phyloP scores from a whole-genome alignment of 2,888 invertebrate genomes.

The Dryobota labecula region DNA sequence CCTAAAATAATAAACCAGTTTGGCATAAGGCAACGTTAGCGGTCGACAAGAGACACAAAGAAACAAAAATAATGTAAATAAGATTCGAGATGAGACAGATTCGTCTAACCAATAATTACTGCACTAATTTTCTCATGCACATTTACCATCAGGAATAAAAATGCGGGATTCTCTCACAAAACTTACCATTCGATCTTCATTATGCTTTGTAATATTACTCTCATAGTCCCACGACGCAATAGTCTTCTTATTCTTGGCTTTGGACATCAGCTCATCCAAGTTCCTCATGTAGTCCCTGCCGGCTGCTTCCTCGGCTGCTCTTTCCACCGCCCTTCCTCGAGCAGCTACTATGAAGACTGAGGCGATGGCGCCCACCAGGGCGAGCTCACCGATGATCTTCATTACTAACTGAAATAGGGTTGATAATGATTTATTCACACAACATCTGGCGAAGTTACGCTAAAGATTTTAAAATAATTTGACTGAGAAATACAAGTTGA shows the following conservation, averaged over 20 bases:
- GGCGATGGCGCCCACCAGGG: constrained; percentile 86
- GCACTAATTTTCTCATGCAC: not conserved
- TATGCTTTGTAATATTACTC: constrained; percentile 93
- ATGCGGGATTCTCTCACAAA: not conserved
- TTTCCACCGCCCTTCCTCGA: constrained; percentile 85
- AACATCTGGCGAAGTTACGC: not conserved
- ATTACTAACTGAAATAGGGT: constrained; percentile 79
- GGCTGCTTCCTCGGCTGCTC: constrained; percentile 89
- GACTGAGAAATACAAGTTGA: too few relatives aligned
- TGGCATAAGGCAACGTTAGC: not conserved
- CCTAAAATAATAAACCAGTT: not conserved
- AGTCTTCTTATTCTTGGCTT: constrained; percentile 89
- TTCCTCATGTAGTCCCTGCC: constrained; percentile 91
- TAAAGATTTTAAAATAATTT: not conserved
- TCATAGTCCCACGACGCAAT: constrained; percentile 94
- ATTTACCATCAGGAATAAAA: not conserved
- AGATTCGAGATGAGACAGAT: not conserved
- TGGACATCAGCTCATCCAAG: constrained; percentile 90
- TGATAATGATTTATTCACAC: not conserved
- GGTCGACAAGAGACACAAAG: not conserved
- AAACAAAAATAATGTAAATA: not conserved
- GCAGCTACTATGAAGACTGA: constrained; percentile 88
- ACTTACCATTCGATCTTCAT: constrained; percentile 88
- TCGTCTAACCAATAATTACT: not conserved
- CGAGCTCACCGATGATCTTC: constrained; percentile 85